A percentile compares a stretch with the other conserved stretches of the same genome.
phyloP scores from a whole-genome alignment of 2,888 invertebrate species.

The Agriopis aurantiaria region DNA sequence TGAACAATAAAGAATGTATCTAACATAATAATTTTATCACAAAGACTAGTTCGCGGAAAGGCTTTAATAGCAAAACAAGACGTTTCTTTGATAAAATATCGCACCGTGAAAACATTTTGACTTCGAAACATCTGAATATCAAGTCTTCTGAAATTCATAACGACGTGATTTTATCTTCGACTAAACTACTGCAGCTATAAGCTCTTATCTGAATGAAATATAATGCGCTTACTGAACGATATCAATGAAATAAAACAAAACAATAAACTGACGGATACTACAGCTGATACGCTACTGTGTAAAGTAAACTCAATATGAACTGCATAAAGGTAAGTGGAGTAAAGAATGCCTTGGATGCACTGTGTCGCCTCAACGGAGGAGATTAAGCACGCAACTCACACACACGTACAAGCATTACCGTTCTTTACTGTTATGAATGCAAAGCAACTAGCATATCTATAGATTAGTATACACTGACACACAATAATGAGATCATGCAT shows the following conservation, averaged over 20 bases:
- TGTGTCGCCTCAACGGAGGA: constrained; percentile 59
- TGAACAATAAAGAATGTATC: no score
- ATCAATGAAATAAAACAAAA: constrained; percentile 12
- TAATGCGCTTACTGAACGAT: constrained; percentile 4
- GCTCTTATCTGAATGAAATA: constrained; percentile 7
- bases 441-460: constrained; percentile 38
- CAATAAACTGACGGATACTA: constrained; percentile 7
- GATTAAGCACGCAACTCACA: constrained; percentile 76
- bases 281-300: not conserved
- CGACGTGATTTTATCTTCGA: not conserved
- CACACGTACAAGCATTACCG: constrained; percentile 56
- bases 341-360: constrained; percentile 56
- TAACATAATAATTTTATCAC: no score
- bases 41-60: no score
- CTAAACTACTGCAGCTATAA: not conserved
- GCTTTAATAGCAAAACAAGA: no score
- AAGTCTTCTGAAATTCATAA: not conserved
- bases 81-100: no score
- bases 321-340: constrained; percentile 44
- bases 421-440: constrained; percentile 44
- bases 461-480: constrained; percentile 1
- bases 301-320: constrained; percentile 15
- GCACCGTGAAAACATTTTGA: no score
- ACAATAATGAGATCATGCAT: constrained; percentile 64
- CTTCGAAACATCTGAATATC: not conserved